Percentiles rank a stretch among this genome's conserved stretches.
Conservation (phyloP, 2,888 invertebrate genomes). For the Theretra japonica region DNA sequence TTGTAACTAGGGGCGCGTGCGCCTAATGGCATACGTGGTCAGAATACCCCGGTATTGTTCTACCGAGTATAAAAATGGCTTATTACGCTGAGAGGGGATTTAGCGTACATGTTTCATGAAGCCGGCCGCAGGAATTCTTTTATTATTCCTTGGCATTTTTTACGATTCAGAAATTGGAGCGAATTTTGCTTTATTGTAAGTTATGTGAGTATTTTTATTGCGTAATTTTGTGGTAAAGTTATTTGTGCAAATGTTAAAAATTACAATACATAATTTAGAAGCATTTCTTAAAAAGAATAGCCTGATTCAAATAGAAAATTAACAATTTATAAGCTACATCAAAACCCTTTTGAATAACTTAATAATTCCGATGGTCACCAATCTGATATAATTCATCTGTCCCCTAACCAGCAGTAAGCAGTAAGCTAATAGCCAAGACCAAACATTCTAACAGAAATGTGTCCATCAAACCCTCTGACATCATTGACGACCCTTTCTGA, state of each 20-base stretch:
- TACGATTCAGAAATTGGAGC: constrained; percentile 2
- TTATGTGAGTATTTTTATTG: not conserved
- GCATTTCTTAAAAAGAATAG: too few species aligned
- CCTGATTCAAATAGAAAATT: too few species aligned
- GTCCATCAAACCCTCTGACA: too few species aligned
- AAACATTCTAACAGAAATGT: too few species aligned
- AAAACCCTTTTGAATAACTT: too few species aligned
- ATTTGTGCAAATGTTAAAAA: not conserved
- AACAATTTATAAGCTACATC: too few species aligned
- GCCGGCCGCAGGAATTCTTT: constrained; percentile 15
- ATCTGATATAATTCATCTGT: too few species aligned
- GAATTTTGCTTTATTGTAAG: constrained; percentile 6
- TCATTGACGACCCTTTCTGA: too few species aligned
- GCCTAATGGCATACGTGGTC: constrained; percentile 37
- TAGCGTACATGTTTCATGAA: constrained; percentile 27
- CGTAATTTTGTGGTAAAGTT: not conserved
- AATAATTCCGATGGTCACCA: too few species aligned
- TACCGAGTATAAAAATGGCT: constrained; percentile 25
- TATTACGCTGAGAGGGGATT: constrained; percentile 28
- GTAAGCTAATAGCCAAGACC: too few species aligned
- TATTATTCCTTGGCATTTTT: constrained; percentile 5
- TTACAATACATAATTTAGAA: not conserved
- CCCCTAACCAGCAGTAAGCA: too few species aligned
- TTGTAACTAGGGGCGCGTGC: constrained; percentile 35
- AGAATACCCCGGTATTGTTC: constrained; percentile 36